Base-by-base conservation (phyloP, 2,888 invertebrate species). In the Aphodius sticticus region DNA sequence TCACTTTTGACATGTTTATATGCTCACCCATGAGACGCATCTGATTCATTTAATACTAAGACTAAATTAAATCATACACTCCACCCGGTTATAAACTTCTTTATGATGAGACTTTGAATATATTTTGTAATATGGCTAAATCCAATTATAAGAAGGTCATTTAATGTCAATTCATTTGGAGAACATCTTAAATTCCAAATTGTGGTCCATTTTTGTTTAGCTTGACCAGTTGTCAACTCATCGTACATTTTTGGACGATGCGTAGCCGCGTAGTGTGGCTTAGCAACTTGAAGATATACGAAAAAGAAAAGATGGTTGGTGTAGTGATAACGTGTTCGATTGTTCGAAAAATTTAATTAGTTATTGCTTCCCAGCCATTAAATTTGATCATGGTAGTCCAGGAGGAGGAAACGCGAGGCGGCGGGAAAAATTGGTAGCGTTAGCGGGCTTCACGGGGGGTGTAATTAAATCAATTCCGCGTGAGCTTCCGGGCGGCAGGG, bases 401-500 rank as follows among this genome's bases (percentile, higher is more conserved):
- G 1, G 12, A 53, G 53, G 53, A 53, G 53, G 7, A 53, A 53
- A 26, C 26, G 26, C 26, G 26, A 26, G 9, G 16, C n/a, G 36
- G 37, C 14, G 75, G 37, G 36, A 71, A 77, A 71, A 77, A 77
- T 71, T 77, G 37, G 16, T 26, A 26, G 71, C 53, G 53, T 53
- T 53, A 53, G 53, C 77, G 69, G 71, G 38, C 77, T 37, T 71
- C 70, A 35, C 53, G 3, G 53, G 78, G 53, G 38, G 78, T 76
- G 38, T 76, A 76, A 79, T 70, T 76, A 77, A 77, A 85, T 84
- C 85, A 81, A 79, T 83, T 84, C 82, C 81, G 83, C 82, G 81
- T 79, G 82, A 84, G 53, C 12, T 53, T 53, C 53, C 53, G 53
- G 53, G 9, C 53, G 53, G 26, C 26, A n/a, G 26, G 26, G 53